Evolutionary conservation across 2,888 invertebrate species (phyloP), one percentile per base, ranked within the genome.

Genomic region (Hermaeophaga mercurialis): DNA sequence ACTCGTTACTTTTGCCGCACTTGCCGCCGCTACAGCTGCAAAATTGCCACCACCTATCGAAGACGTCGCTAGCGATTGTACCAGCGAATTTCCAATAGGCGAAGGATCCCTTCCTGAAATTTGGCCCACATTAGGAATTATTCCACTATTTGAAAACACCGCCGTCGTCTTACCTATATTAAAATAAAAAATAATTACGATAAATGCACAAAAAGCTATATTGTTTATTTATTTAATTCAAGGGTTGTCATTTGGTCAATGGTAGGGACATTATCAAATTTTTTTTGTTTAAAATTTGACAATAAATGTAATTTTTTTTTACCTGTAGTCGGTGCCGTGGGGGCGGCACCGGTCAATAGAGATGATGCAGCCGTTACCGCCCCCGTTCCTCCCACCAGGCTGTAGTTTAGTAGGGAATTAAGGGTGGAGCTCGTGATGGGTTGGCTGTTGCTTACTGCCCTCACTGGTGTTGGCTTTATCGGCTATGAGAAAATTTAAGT

Each of bases 401-500:
- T 77, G 48, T 75, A 74, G 62, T 78, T 81, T 66, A 81, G 70
- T 67, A 81, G 77, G 60, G 80, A 79, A 70, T 75, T 81, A 72
- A 79, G 71, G 62, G 77, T 68, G 43, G 72, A 68, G 62, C 73
- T 78, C 14, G 47, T 44, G 12, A 26, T 45, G 36, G 45, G 26
- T 7, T 73, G 49, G 14, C 31, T 50, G 22, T 56, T 47, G 14
- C 52, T 59, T 9, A 56, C 59, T 79, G 87, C 87, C 78, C 87
- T 85, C 70, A 94, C 86, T 66, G 93, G 90, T 75, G 88, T 88
- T 62, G 93, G 93, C 81, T 93, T 93, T 67, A 94, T 87, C 77
- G 90, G 91, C 89, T 91, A 81, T 70, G 24, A 65, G 56, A 62
- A 71, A 70, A 9, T 17, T n/a, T 22, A n/a, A 19, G 7, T 31